Conservation (phyloP, 2,113 vertebrate genomes). For the Phylloscopus whistleri region DNA sequence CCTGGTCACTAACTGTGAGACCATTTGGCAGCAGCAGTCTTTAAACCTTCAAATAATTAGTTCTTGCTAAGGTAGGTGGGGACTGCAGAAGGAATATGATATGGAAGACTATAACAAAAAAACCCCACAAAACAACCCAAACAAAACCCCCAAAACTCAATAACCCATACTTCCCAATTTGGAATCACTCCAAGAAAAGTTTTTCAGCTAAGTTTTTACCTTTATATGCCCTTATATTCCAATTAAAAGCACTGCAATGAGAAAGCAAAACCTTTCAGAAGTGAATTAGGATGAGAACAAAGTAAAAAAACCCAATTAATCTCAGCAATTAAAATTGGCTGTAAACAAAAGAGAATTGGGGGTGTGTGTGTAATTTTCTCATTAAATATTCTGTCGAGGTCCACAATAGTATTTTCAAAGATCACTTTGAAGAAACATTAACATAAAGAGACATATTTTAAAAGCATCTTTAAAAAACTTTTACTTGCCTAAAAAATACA, state of each 20-base stretch:
- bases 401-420: background rate
- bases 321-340: background rate
- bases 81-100: conserved; percentile 48
- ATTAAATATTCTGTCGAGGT: background rate
- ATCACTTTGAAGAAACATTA: background rate
- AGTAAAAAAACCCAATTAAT: background rate
- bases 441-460: background rate
- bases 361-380: background rate
- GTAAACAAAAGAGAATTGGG: background rate
- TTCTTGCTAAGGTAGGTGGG: conserved; percentile 66
- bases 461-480: background rate
- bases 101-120: background rate
- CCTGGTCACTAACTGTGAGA: conserved; percentile 74
- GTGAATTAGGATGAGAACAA: background rate
- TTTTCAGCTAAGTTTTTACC: background rate
- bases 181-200: conserved; percentile 72
- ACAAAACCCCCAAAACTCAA: background rate
- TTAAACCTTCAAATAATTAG: conserved; percentile 81
- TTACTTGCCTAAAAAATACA: background rate
- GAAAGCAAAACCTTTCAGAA: background rate
- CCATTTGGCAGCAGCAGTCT: conserved; percentile 75
- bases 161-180: conserved; percentile 56
- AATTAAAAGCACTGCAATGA: background rate
- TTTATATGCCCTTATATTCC: background rate
- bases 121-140: too few species aligned